Base-by-base conservation (phyloP, 2,113 vertebrate genomes). In the Siniperca knerii region DNA sequence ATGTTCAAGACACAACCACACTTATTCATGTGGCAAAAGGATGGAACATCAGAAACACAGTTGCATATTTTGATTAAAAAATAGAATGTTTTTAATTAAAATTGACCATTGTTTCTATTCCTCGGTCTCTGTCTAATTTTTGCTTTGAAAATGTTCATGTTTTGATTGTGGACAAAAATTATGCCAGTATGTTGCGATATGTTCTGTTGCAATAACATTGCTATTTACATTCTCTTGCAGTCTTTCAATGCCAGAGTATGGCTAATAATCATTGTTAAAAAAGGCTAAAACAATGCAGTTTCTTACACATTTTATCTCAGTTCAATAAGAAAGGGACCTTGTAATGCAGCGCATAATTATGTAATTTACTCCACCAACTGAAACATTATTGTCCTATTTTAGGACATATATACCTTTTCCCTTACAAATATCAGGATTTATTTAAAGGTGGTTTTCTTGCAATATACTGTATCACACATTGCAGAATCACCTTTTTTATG, bases 41-140 rank as follows among this genome's bases (percentile, higher is more conserved):
- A 84, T 86, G 87, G 87, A 88, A 90, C 61, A 70, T 86, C 84
- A 87, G 87, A 86, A 91, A 94, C 91, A 92, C 76, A 83, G 85
- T 92, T 93, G 90, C 93, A 87, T 95, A 95, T 96, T 95, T 96
- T 95, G 92, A 92, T 93, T 92, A 93, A 95, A 93, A 37, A 90
- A 94, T 89, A 90, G 83, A 94, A 92, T 91, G 92, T 96, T 96
- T 96, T 93, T 94, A 94, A 95, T 93, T 94, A 93, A 95, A 95
- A 64, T 85, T 68, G 72, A 77, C 89, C 68, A 81, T 89, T 84
- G 82, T 95, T 95, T 95, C 75, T 94, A 92, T 91, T 90, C 58
- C 68, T 90, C 0, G 0, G 57, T 84, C 57, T 89, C 78, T 71
- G 75, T 79, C 62, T 92, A 16, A 48, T 70, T 60, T 73, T 66